phyloP scores from a whole-genome alignment of 1,140 invertebrate species.

The Trichoplusia ni region DNA sequence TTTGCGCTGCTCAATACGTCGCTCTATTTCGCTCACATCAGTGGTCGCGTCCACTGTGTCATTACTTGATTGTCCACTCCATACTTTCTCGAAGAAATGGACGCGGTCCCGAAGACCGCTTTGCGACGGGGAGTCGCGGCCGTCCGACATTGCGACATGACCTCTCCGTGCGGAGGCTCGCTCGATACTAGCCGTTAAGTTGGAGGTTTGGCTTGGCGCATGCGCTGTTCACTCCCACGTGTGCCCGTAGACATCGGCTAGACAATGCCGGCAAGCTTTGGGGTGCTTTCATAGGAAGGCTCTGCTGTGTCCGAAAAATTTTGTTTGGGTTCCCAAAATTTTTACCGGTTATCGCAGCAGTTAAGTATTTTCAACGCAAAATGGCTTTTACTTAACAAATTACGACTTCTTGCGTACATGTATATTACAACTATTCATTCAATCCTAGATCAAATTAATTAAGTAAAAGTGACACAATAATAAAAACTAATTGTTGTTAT shows the following conservation, averaged over 20 bases:
- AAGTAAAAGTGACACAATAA: neutral
- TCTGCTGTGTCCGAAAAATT: neutral
- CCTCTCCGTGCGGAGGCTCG: slow-evolving; percentile 69
- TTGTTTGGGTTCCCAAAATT: neutral
- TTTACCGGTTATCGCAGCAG: no score
- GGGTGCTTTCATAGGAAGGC: slow-evolving; percentile 23
- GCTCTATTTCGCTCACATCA: slow-evolving; percentile 84
- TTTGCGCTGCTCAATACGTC: slow-evolving; percentile 82
- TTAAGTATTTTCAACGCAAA: no score
- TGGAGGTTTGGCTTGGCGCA: slow-evolving; percentile 50
- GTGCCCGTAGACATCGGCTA: slow-evolving; percentile 56
- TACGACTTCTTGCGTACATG: no score
- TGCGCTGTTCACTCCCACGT: slow-evolving; percentile 45
- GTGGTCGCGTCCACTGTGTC: slow-evolving; percentile 74
- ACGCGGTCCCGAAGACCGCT: slow-evolving; percentile 86
- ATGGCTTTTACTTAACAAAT: no score
- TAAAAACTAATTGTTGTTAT: neutral
- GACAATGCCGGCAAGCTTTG: slow-evolving; percentile 47
- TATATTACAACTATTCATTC: no score
- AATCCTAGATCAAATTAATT: no score
- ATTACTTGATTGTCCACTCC: slow-evolving; percentile 81
- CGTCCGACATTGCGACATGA: slow-evolving; percentile 78
- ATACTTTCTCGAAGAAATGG: slow-evolving; percentile 89
- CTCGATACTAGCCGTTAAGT: slow-evolving; percentile 69
- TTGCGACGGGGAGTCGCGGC: slow-evolving; percentile 78